Conservation (phyloP, 2,797 vertebrate genomes). For the Catamblyrhynchus diadema region DNA sequence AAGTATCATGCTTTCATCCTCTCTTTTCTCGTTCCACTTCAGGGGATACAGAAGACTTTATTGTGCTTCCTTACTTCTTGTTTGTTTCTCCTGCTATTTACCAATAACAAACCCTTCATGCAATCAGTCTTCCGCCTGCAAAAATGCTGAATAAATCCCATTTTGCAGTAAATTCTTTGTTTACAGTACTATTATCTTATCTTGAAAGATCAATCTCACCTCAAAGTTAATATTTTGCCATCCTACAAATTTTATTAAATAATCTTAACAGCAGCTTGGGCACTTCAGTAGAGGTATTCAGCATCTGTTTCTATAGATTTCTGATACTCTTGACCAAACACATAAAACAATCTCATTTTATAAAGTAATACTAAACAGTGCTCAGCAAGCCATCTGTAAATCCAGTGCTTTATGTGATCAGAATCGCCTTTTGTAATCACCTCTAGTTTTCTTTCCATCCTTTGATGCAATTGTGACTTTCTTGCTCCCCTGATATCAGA, state of each 20-base stretch:
- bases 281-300: background rate
- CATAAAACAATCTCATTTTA: background rate
- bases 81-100: background rate
- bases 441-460: background rate
- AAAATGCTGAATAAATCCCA: background rate
- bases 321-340: slow-evolving; percentile 3
- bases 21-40: background rate
- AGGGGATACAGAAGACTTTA: background rate
- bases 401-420: background rate
- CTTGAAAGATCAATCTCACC: background rate
- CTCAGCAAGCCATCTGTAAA: slow-evolving; percentile 18
- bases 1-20: background rate
- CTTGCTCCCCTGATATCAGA: background rate
- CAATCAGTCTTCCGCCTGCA: background rate
- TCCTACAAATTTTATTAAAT: background rate
- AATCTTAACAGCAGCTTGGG: background rate
- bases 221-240: background rate
- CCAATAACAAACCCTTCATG: background rate
- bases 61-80: background rate
- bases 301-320: slow-evolving; percentile 33
- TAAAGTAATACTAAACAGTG: background rate
- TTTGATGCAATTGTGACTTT: background rate
- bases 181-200: background rate
- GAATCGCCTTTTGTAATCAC: background rate
- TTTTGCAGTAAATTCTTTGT: background rate